Evolutionary conservation across 2,113 vertebrate species (phyloP), one percentile per base, ranked within the genome.

Genomic region (Lota lota): DNA sequence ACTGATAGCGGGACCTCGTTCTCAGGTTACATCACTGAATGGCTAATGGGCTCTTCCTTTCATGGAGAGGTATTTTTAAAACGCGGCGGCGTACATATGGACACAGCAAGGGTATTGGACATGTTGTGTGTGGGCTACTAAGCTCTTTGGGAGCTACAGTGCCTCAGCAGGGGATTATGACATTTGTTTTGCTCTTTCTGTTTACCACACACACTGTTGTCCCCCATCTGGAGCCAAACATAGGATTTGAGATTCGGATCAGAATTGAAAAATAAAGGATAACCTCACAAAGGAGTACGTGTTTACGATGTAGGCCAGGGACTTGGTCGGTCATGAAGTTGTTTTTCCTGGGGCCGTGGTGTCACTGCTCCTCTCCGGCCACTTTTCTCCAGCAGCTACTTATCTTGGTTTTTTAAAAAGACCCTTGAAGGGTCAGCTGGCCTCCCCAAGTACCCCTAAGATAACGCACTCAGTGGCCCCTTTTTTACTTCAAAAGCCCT

Each of bases 341-440:
- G 66, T 64, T 20, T 63, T 51, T 63, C 33, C 57, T 61, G 28
- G 5, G 17, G 7, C 59, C 4, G 33, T 74, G 72, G 76, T 81
- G 47, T 22, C 36, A 63, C 67, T 68, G 61, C 74, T 73, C 28
- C 36, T 65, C 76, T 77, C 17, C n/a, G 66, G 61, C 73, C 75
- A 79, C 77, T 72, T 66, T 33, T 33, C 28, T 33, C 28, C 28
- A 33, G 28, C 28, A 2, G 61, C 61, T 47, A 74, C 73, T 80
- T 87, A 86, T 88, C 83, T 76, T 51, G 64, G 82, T 40, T 83
- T 85, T 84, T 72, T 78, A 86, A 87, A 88, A 79, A 86, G 74
- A 53, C 68, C 69, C 70, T 77, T 67, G 70, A 84, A 82, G 79
- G 76, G 59, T 77, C 79, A 73, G 62, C 68, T 2, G 66, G 67